These are phyloP conservation scores for Condylostylus longicornis DNA, from an alignment of 1,140 invertebrate species.

Conservation along the genomic window DNA sequence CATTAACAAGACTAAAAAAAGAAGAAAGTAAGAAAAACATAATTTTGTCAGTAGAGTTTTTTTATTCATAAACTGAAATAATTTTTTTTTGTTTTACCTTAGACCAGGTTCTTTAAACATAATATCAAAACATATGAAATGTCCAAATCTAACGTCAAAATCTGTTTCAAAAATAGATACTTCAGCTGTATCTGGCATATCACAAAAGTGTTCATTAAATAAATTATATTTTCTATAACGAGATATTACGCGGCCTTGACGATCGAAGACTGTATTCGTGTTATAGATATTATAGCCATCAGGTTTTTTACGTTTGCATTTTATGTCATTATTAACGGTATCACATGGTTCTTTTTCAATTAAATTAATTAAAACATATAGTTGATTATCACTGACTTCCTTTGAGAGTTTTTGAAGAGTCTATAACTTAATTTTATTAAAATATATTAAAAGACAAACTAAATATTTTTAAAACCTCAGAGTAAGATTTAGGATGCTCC, in stretches of 20 bases:
- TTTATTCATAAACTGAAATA: too few species aligned
- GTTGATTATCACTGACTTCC: background rate
- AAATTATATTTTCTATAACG: conserved; percentile 61
- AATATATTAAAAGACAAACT: too few species aligned
- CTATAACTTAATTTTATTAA: too few species aligned
- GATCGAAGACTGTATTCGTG: conserved; percentile 50
- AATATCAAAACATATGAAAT: conserved; percentile 63
- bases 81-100: conserved; percentile 36
- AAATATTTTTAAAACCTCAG: too few species aligned
- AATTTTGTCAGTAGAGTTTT: conserved; percentile 27
- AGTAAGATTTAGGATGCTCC: too few species aligned
- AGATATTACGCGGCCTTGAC: conserved; percentile 34
- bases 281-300: conserved; percentile 42
- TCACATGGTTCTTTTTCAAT: conserved; percentile 44
- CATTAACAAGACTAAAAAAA: too few species aligned
- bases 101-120: conserved; percentile 46
- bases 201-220: too few species aligned
- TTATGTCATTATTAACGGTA: conserved; percentile 16
- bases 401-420: conserved; percentile 45
- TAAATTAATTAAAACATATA: conserved; percentile 56
- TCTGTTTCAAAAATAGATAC: conserved; percentile 46
- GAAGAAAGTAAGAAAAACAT: too few species aligned
- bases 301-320: too few species aligned
- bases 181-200: too few species aligned
- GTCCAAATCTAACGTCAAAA: conserved; percentile 56